Base-by-base conservation (phyloP, 2,113 vertebrate genomes). In the Dunckerocampus dactyliophorus region DNA sequence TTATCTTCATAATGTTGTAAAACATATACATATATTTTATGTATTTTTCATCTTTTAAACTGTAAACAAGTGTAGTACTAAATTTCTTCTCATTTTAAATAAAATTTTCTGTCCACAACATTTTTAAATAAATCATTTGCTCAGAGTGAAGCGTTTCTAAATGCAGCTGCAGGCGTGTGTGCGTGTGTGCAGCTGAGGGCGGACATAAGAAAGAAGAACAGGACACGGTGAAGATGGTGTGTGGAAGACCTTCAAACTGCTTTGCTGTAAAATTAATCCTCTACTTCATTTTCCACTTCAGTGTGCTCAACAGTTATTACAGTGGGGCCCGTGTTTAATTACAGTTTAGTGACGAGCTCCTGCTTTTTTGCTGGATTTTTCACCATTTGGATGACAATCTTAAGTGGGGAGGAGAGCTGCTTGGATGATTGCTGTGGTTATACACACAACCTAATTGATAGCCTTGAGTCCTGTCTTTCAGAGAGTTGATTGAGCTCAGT, bases 211-310 rank as follows among this genome's bases (percentile, higher is more conserved):
- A 28, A 14, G 0, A 52, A n/a, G 28, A 54, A 52, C 16, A 52
- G 28, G 24, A 53, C 51, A 53, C 7, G 10, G 16, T 54, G 16
- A 54, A 34, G 52, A n/a, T 34, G 4, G 28, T n/a, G 24, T 17
- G 17, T 54, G 8, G 31, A 56, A 20, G 34, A 42, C 11, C 31
- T 39, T 56, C n/a, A 56, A 39, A 39, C 9, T 20, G n/a, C 31
- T 55, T 55, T 55, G 17, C 31, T 39, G 53, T 55, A 20, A 55
- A 55, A 55, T 55, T 2, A 55, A 56, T 56, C 17, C 34, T 42
- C 1, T 20, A 42, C 37, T 56, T 56, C n/a, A 56, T 56, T 56
- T 56, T 39, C 34, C n/a, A 56, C 34, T 56, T 56, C 34, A 56
- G 39, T 1, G 17, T 37, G 31, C 17, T 55, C 31, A 55, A 37